These are phyloP conservation scores for Phyllostomus discolor DNA, from an alignment of 2,113 vertebrate genomes.

Conservation along the genomic window DNA sequence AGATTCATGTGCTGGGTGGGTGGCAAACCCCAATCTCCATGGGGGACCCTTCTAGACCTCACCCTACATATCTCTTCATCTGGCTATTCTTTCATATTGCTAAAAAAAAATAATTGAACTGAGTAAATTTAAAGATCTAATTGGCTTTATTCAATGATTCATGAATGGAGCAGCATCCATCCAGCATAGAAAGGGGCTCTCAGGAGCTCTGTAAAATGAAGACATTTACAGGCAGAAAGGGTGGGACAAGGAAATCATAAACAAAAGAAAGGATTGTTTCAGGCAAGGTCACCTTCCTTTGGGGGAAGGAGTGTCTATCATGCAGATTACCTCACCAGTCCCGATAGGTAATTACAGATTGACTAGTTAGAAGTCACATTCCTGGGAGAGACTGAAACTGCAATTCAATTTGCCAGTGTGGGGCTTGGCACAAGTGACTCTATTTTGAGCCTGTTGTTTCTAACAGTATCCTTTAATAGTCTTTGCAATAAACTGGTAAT, in stretches of 20 bases:
- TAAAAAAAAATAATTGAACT: neutral
- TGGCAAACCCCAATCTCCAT: no score
- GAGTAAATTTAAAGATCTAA: no score
- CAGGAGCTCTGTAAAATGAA: neutral
- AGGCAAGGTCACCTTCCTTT: neutral
- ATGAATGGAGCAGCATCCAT: neutral
- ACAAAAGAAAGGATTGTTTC: neutral
- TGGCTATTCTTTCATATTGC: neutral
- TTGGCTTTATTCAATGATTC: neutral
- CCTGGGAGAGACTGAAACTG: neutral
- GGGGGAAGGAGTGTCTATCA: neutral
- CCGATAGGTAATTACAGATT: neutral
- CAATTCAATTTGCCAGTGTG: neutral
- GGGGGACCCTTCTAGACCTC: no score
- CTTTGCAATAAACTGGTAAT: slow-evolving; percentile 2
- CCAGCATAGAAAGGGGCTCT: neutral
- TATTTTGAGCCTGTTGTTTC: neutral
- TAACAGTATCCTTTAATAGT: neutral
- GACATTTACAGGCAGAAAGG: neutral
- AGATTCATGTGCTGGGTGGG: no score
- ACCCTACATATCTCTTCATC: neutral
- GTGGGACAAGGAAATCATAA: neutral
- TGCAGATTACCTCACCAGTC: neutral
- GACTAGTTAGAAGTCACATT: neutral
- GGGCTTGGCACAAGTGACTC: neutral